Conservation (phyloP, 2,113 vertebrate genomes). For the Plestiodon gilberti region DNA sequence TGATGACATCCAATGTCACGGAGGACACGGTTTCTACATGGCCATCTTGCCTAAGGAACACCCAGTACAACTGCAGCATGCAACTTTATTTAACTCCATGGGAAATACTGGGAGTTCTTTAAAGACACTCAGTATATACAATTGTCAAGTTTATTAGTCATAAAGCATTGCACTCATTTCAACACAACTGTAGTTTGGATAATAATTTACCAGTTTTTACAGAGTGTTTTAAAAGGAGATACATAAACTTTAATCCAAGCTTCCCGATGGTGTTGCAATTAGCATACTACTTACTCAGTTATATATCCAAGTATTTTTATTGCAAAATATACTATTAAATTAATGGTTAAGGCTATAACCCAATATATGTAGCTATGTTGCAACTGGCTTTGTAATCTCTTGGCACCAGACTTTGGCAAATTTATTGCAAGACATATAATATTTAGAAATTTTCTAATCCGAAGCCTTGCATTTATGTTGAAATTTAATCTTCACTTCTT, state of each 20-base stretch:
- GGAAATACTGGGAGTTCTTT: background rate
- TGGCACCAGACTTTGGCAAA: background rate
- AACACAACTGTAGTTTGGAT: background rate
- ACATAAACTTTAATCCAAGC: background rate
- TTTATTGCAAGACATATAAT: background rate
- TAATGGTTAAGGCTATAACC: background rate
- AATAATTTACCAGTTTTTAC: constrained; percentile 2
- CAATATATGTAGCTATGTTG: background rate
- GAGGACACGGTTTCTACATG: background rate
- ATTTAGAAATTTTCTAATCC: background rate
- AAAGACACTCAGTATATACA: constrained; percentile 32
- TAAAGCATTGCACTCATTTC: background rate
- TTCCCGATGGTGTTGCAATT: constrained; percentile 3
- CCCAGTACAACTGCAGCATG: constrained; percentile 10
- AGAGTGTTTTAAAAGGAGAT: background rate
- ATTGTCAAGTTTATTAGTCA: background rate
- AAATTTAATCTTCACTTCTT: background rate
- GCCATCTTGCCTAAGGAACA: constrained; percentile 16
- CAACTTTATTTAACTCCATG: constrained; percentile 16
- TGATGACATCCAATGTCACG: background rate
- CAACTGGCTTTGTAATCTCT: background rate
- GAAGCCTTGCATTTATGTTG: background rate
- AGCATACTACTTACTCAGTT: background rate
- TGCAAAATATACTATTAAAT: background rate
- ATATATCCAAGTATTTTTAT: background rate